Evolutionary conservation across 2,888 invertebrate species (phyloP), one percentile per base, ranked within the genome.

Genomic region (Harmothoe impar): DNA sequence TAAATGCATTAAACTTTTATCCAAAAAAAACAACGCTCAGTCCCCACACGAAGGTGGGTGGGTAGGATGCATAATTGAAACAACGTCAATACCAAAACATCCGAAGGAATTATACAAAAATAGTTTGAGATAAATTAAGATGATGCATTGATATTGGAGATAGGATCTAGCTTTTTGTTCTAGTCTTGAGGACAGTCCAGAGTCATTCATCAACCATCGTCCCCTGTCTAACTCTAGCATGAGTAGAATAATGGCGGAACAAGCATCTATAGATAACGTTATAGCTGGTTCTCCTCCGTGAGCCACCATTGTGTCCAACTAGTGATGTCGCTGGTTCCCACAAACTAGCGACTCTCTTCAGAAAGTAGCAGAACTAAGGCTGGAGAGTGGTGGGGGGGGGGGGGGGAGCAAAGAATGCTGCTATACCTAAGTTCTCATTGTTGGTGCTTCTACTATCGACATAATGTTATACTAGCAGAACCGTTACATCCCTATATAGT

Each of bases 91-190:
- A 25, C 1, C 15, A 72, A 72, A 72, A 72, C 31, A 29, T 62
- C 20, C 23, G 15, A 62, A 62, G 23, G 23, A 3, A 62, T 12
- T 20, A n/a, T 15, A 72, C 3, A 29, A 72, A 72, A 29, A 72
- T 72, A 15, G n/a, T 62, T 5, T 29, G 5, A 72, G 25, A 72
- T 29, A 72, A 72, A 72, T 72, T 72, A 29, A 72, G 72, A 72
- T 72, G 72, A 72, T 72, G 72, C 72, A 72, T 72, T 72, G 31
- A 72, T 72, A 72, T 72, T 20, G 72, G 72, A n/a, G 29, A 72
- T 15, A 72, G 29, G 5, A 29, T 0, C n/a, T 62, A 15, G 72
- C 15, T 72, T 25, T 72, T 72, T 72, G 72, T 72, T 29, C 31
- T 72, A 25, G 62, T 5, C 20, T 20, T n/a, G 62, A n/a, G 72